Evolutionary conservation across 2,113 vertebrate species (phyloP).

Genomic region (Macquaria australasica): DNA sequence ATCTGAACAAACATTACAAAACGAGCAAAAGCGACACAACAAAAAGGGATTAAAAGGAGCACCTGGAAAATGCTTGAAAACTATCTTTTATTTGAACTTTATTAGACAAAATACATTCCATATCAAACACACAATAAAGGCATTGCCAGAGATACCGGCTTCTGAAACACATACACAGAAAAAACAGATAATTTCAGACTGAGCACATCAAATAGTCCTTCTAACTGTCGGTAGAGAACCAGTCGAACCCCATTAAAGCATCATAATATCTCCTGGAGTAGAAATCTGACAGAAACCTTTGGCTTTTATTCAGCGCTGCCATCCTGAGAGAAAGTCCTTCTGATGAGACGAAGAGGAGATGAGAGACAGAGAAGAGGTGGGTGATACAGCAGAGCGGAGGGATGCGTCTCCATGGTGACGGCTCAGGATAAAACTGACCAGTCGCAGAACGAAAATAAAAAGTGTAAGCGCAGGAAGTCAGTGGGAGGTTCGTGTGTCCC

Average conservation of each 20-base stretch:
- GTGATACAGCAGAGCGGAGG: not conserved
- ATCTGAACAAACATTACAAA: not conserved
- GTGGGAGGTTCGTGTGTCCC: not conserved
- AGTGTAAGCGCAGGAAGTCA: not conserved
- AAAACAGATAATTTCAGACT: not conserved
- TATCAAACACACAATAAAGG: slow-evolving; percentile 50
- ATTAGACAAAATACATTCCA: slow-evolving; percentile 59
- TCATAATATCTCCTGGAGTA: not conserved
- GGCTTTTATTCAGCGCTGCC: slow-evolving; percentile 23
- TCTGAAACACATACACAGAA: not conserved
- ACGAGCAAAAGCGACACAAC: not conserved
- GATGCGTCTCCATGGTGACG: slow-evolving; percentile 46
- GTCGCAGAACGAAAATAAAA: not conserved
- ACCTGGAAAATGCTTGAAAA: slow-evolving; percentile 11
- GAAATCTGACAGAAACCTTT: slow-evolving; percentile 20
- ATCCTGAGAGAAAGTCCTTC: slow-evolving; percentile 37
- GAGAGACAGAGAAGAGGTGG: not conserved
- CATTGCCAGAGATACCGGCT: not conserved
- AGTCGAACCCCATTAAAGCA: not conserved
- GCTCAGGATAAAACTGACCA: slow-evolving; percentile 18
- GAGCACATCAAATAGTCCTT: slow-evolving; percentile 2
- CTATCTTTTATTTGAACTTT: slow-evolving; percentile 32
- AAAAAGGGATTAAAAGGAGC: not conserved
- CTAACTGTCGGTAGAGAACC: not conserved
- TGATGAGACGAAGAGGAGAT: not conserved